Conservation (phyloP, 1,140 invertebrate genomes). For the Calephelis virginiensis region DNA sequence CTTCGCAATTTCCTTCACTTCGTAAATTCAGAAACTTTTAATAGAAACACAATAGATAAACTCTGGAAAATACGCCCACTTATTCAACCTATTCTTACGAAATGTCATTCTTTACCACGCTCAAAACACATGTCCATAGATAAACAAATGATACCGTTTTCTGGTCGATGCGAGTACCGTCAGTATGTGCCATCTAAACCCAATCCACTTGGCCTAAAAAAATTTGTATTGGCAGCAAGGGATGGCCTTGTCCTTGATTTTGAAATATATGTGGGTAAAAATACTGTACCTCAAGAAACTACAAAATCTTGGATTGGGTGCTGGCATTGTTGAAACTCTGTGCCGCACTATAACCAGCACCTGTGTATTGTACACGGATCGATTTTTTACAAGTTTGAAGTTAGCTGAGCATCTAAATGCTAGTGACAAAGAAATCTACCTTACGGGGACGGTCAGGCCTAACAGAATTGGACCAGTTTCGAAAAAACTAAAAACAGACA, state of each 20-base stretch:
- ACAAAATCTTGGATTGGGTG: neutral
- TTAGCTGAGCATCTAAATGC: neutral
- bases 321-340: neutral
- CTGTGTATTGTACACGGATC: neutral
- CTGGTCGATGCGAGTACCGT: neutral
- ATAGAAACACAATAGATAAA: constrained; percentile 19
- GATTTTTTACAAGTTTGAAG: too few species aligned
- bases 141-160: neutral
- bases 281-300: neutral
- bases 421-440: neutral
- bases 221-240: neutral
- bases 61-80: constrained; percentile 14
- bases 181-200: constrained; percentile 1
- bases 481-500: neutral
- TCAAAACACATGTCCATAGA: constrained; percentile 4
- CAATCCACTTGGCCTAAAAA: neutral
- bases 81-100: neutral
- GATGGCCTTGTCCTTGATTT: neutral
- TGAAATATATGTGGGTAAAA: constrained; percentile 1
- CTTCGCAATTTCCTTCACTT: constrained; percentile 22
- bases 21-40: neutral
- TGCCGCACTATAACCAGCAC: neutral
- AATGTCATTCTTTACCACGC: neutral
- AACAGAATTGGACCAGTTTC: neutral
- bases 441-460: neutral